These are phyloP conservation scores for Pimpla rufipes DNA, from an alignment of 2,888 invertebrate genomes.

Conservation along the genomic window DNA sequence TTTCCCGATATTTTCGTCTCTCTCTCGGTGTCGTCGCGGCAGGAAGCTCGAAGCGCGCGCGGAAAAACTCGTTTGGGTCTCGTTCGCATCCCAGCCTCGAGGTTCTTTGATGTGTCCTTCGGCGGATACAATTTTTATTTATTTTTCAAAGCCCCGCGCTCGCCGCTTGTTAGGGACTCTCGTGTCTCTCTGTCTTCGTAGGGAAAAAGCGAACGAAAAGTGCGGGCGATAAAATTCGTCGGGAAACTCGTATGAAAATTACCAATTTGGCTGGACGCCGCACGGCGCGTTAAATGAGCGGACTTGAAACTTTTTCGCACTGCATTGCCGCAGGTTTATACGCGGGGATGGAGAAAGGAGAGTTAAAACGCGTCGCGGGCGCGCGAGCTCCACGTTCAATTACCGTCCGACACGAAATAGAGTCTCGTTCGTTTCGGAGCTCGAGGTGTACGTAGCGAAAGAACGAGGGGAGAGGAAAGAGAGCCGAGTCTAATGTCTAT, in stretches of 20 bases:
- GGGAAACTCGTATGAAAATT: conserved; percentile 69
- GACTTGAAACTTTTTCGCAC: conserved; percentile 56
- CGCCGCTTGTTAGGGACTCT: background rate
- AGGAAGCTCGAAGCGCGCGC: background rate
- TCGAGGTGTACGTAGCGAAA: conserved; percentile 17
- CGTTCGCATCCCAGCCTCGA: background rate
- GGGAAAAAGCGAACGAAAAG: conserved; percentile 35
- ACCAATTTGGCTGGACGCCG: conserved; percentile 66
- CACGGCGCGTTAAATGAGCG: conserved; percentile 36
- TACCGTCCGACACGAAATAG: conserved; percentile 59
- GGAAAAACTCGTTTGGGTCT: background rate
- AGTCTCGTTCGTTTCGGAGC: conserved; percentile 60
- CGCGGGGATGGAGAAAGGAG: conserved; percentile 1
- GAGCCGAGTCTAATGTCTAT: conserved; percentile 40
- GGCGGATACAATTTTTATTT: background rate
- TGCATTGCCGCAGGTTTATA: conserved; percentile 54
- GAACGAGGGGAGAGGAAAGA: conserved; percentile 19
- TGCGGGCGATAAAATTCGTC: conserved; percentile 44
- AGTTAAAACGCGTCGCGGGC: conserved; percentile 60
- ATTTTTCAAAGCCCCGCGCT: background rate
- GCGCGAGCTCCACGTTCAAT: conserved; percentile 61
- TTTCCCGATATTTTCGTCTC: background rate
- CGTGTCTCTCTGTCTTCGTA: background rate
- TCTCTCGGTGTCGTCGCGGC: background rate
- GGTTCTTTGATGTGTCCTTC: background rate